Evolutionary conservation across 2,888 invertebrate species (phyloP), one percentile per base, ranked within the genome.

Genomic region (Eueremaeus valkanovi): DNA sequence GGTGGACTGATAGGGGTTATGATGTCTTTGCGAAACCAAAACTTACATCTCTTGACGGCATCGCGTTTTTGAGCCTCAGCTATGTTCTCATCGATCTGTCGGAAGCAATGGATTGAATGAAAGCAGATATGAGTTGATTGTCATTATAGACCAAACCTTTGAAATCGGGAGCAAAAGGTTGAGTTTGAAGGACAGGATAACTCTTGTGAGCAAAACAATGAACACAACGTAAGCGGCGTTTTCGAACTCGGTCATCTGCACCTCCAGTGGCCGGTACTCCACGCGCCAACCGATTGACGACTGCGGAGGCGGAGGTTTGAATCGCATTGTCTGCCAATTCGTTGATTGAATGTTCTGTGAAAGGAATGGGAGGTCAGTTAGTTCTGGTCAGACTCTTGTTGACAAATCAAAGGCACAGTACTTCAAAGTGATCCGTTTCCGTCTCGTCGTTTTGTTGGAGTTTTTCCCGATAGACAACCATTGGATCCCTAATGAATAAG

Each of bases 311-410:
- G 96, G 95, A 40, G 97, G 97, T 85, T 99, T 99, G 86, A 99
- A 99, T 55, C 95, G 88, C 95, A 98, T 95, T 42, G 96, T 95
- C 85, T 98, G 97, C 98, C 98, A 98, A 86, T 98, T 98, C 36
- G 98, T 98, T 0, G 97, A 97, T 83, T 98, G 97, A 80, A 98
- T 95, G 83, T 98, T 98, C 92, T 73, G 61, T 21, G 6, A 24
- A 33, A 6, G 3, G 45, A 6, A 45, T 36, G n/a, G n/a, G n/a
- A n/a, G n/a, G n/a, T n/a, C n/a, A n/a, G n/a, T n/a, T n/a, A n/a
- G n/a, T n/a, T n/a, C n/a, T n/a, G n/a, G n/a, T 13, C 9, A 24
- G 21, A 74, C 8, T 61, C n/a, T 11, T 16, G 24, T 40, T 66
- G 42, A 31, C 42, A 11, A 21, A 18, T 5, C 13, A 31, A 11